Conservation (phyloP, 2,888 invertebrate genomes). For the Isoperla grammatica region DNA sequence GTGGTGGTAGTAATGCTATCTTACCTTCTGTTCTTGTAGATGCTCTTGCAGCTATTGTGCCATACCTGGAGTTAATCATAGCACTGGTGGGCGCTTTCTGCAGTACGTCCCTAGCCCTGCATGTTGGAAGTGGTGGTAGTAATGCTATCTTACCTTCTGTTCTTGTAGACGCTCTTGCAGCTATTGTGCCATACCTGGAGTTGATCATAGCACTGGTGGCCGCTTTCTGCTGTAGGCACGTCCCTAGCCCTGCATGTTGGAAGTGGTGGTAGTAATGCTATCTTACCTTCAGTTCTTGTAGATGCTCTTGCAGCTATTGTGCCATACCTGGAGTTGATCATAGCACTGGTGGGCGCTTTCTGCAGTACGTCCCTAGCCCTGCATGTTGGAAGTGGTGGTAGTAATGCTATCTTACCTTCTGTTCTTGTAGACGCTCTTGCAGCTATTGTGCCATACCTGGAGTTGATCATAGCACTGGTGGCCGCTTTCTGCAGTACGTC, state of each 20-base stretch:
- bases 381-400: no score
- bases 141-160: conserved; percentile 28
- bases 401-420: not conserved
- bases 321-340: conserved; percentile 79
- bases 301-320: conserved; percentile 81
- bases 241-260: no score
- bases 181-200: conserved; percentile 76
- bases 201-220: conserved; percentile 89
- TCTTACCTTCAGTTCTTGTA: conserved; percentile 44
- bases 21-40: conserved; percentile 53
- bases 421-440: conserved; percentile 69
- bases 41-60: conserved; percentile 77
- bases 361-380: conserved; percentile 83
- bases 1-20: not conserved
- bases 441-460: conserved; percentile 77
- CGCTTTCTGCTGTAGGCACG: conserved; percentile 81
- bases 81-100: conserved; percentile 88
- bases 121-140: no score
- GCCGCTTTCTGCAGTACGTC: conserved; percentile 87
- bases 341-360: conserved; percentile 86
- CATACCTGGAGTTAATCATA: conserved; percentile 79
- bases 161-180: conserved; percentile 71
- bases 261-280: no score
- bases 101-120: conserved; percentile 79
- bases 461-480: conserved; percentile 83